Base-by-base conservation (phyloP, 1,140 invertebrate genomes). In the Tetramorium simillimum region DNA sequence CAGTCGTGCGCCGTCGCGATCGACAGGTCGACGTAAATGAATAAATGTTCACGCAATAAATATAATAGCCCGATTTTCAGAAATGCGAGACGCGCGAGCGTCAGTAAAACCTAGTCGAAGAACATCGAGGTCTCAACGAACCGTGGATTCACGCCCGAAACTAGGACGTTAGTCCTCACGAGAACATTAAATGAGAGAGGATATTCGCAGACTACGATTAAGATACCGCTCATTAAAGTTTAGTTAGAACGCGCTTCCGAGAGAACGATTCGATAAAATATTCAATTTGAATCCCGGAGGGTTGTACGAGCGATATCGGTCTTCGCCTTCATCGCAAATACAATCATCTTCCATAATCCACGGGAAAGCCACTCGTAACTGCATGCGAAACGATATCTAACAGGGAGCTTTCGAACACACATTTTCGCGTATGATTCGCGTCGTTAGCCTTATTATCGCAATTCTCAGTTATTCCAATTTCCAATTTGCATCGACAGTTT, bases 1-100 rank as follows among this genome's bases (percentile, higher is more conserved):
- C 18, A 77, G 24, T 77, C 24, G 75, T 63, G 58, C 40, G 60
- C 49, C 43, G 76, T 60, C 40, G 60, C 63, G 77, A 81, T 81
- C 63, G 58, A 78, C 43, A 46, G 3, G 18, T 78, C 76, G 40
- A 78, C 40, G 60, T 78, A 69, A 69, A 69, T 67, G 43, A 67
- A 67, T 69, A 43, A 40, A 43, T 12, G 72, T 75, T 69, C 46
- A 51, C n/a, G 28, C 56, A 53, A 56, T 70, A 72, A 43, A 72
- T 72, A 24, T 72, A 51, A 72, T 43, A 28, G 18, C 24, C 21
- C n/a, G 46, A 46, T 53, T 67, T 24, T n/a, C 7, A 6, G 12
- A 21, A 21, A 9, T 18, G 58, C 37, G 9, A 9, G 28, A 28
- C 60, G 60, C 60, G 60, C 28, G 16, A 28, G 37, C 37, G 16